Conservation (phyloP, 2,888 invertebrate species). For the Mythimna albipuncta region DNA sequence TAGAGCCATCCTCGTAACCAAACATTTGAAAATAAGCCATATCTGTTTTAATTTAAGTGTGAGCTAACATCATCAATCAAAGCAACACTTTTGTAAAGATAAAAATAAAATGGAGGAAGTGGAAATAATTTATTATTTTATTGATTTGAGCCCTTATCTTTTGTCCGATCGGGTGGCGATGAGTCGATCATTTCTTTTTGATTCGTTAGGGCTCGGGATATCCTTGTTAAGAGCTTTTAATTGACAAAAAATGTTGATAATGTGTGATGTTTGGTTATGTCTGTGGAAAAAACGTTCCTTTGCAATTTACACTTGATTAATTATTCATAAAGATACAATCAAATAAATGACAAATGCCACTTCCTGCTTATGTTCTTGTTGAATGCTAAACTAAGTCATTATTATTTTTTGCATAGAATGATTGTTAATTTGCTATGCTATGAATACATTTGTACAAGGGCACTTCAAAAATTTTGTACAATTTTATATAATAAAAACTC, state of each 20-base stretch:
- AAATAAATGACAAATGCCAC: conserved; percentile 48
- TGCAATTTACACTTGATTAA: conserved; percentile 49
- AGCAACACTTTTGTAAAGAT: conserved; percentile 84
- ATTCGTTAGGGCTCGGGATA: conserved; percentile 74
- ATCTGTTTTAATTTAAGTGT: conserved; percentile 65
- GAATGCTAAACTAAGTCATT: conserved; percentile 10
- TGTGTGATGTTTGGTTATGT: conserved; percentile 49
- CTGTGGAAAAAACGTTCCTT: conserved; percentile 33
- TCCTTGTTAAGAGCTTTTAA: conserved; percentile 74
- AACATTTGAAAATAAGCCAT: conserved; percentile 61
- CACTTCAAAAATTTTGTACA: conserved; percentile 44
- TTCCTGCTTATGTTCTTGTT: conserved; percentile 40
- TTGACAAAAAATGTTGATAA: conserved; percentile 64
- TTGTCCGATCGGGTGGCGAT: conserved; percentile 84
- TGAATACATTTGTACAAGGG: conserved; percentile 46
- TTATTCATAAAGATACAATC: conserved; percentile 47
- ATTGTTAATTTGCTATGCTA: conserved; percentile 43
- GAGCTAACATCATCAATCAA: conserved; percentile 85
- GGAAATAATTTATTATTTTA: conserved; percentile 88
- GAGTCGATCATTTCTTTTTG: conserved; percentile 80
- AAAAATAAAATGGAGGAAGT: conserved; percentile 85
- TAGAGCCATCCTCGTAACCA: conserved; percentile 38
- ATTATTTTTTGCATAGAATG: conserved; percentile 31
- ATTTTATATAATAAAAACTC: conserved; percentile 60
- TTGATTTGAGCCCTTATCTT: conserved; percentile 87